Evolutionary conservation across 2,888 invertebrate genomes (phyloP).

Genomic region (Cantharis rufa): DNA sequence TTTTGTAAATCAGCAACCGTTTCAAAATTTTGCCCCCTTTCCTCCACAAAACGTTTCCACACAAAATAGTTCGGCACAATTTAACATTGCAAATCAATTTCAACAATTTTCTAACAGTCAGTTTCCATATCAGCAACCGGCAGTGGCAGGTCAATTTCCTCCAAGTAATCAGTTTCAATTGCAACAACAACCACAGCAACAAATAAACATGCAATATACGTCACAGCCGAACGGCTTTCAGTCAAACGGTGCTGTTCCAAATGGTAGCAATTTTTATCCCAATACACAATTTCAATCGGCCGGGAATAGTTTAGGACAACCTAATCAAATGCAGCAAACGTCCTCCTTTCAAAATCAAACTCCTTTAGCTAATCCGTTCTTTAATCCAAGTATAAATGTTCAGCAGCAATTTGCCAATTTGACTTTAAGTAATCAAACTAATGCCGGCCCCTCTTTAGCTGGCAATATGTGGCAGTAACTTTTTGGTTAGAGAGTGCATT

Average conservation of each 20-base stretch:
- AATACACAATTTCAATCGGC: slow-evolving; percentile 12
- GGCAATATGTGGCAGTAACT: slow-evolving; percentile 54
- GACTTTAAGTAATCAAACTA: slow-evolving; percentile 48
- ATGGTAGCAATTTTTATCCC: slow-evolving; percentile 13
- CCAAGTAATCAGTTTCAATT: slow-evolving; percentile 21
- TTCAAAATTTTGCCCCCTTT: slow-evolving; percentile 31
- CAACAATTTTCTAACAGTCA: slow-evolving; percentile 31
- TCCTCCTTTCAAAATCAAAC: slow-evolving; percentile 26
- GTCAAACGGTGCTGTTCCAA: slow-evolving; percentile 10
- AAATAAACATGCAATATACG: slow-evolving; percentile 23
- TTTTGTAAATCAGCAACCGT: slow-evolving; percentile 32
- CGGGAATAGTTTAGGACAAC: slow-evolving; percentile 15
- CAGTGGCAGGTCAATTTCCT: slow-evolving; percentile 14
- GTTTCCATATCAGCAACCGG: slow-evolving; percentile 17
- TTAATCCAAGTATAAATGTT: slow-evolving; percentile 45
- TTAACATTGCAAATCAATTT: slow-evolving; percentile 15
- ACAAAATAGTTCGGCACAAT: slow-evolving; percentile 17
- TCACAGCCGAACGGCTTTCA: slow-evolving; percentile 6
- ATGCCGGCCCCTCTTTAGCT: slow-evolving; percentile 40
- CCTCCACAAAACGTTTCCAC: slow-evolving; percentile 23
- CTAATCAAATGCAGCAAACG: slow-evolving; percentile 24
- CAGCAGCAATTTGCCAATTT: slow-evolving; percentile 61
- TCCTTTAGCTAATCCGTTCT: slow-evolving; percentile 48
- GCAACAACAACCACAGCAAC: slow-evolving; percentile 3
- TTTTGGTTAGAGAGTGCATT: background rate